Base-by-base conservation (phyloP, 1,140 invertebrate species). In the Sinella curviseta region DNA sequence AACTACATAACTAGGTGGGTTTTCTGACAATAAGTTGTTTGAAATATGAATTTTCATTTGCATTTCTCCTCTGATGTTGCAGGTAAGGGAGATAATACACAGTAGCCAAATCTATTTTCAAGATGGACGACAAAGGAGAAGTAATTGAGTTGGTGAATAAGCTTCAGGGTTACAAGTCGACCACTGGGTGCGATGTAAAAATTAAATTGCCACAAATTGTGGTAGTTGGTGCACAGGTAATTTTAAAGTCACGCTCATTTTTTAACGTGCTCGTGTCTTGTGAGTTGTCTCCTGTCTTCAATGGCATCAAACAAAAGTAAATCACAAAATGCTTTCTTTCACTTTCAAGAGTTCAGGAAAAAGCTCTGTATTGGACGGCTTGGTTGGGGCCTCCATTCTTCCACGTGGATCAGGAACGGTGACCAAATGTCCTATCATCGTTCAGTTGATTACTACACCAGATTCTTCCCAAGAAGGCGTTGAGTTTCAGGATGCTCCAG, bases 211-310 rank as follows among this genome's bases (percentile, higher is more conserved):
- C 74, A 48, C 74, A 75, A 54, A 75, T 75, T 28, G 74, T 75
- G 1, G 74, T 75, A 17, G 74, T 75, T 48, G 74, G 74, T 14
- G 74, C 74, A 4, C 74, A 75, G 74, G 74, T 75, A 74, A 74
- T 12, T 4, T 30, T 67, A 24, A 4, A 4, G 24, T 67, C 8
- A 48, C 39, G 39, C 24, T 60, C 24, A 17, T 12, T 60, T 17
- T 60, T 60, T n/a, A 60, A 60, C n/a, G n/a, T n/a, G n/a, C n/a
- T n/a, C n/a, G n/a, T n/a, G n/a, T n/a, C n/a, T n/a, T n/a, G n/a
- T n/a, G n/a, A n/a, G n/a, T n/a, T n/a, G n/a, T n/a, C n/a, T n/a
- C n/a, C n/a, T n/a, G n/a, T n/a, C n/a, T n/a, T n/a, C n/a, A n/a
- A n/a, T n/a, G n/a, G n/a, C n/a, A n/a, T n/a, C n/a, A n/a, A n/a